Base-by-base conservation (phyloP, 92 coral and sea anemone species). In the Parazoanthus atlanticus region DNA sequence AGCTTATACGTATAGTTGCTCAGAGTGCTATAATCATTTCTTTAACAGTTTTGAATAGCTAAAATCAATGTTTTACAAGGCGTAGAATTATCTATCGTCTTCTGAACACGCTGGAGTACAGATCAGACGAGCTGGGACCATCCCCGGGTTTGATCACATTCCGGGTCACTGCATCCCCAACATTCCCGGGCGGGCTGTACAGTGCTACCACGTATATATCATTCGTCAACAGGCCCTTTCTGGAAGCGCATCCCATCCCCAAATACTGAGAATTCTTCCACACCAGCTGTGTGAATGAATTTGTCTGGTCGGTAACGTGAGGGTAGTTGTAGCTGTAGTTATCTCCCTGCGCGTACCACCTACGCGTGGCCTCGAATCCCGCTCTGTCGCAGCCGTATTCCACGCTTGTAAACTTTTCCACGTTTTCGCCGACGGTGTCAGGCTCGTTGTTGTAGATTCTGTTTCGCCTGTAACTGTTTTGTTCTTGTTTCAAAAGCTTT, bases 141-240 rank as follows among this genome's bases (percentile, higher is more conserved):
- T 89, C 54, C 15, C 98, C 99, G 0, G 99, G 95, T 49, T 93
- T 90, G 28, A 94, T 74, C n/a, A 97, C 99, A 80, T 97, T 97
- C 26, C 81, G 69, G 64, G 93, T 92, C 25, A 95, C 90, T 9
- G 91, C 95, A 29, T 92, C 93, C 40, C 91, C 91, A 3, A 85
- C 79, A 79, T 97, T 97, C 17, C 99, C 99, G 21, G 99, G 98
- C 23, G 99, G 99, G 31, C 94, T 92, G 86, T 97, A 97, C 38
- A 97, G 93, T 0, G 99, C 99, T 32, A 97, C 99, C 13, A 97
- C 93, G 74, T 92, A 95, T 25, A 97, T 94, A 77, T 97, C 99
- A 78, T 95, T 96, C 17, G 98, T 93, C 26, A 97, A 86, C 34
- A 97, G 91, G 7, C 98, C 99, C 47, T 85, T 91, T 76, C 92